A percentile compares a stretch with the other conserved stretches of the same genome.
Evolutionary conservation across 2,113 vertebrate genomes (phyloP).

Genomic region (Hippocampus abdominalis): DNA sequence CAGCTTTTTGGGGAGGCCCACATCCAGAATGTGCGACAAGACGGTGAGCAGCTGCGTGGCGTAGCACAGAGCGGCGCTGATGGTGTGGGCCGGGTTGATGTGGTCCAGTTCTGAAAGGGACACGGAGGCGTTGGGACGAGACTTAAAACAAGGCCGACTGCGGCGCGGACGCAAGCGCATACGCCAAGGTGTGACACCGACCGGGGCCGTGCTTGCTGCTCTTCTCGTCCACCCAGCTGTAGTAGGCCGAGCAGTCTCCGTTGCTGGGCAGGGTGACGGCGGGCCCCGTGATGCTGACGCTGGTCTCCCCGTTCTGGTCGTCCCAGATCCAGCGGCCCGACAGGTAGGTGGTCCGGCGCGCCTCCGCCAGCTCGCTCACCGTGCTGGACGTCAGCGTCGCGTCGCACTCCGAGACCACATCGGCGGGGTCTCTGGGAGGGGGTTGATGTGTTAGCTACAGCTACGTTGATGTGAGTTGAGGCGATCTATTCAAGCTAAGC

Average conservation of each 20-base stretch:
- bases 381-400: slow-evolving; percentile 91
- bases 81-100: slow-evolving; percentile 90
- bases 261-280: slow-evolving; percentile 90
- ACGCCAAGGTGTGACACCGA: slow-evolving; percentile 31
- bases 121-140: no score
- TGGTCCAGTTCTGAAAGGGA: slow-evolving; percentile 83
- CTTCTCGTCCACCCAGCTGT: slow-evolving; percentile 79
- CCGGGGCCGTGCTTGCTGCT: slow-evolving; percentile 86
- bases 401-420: slow-evolving; percentile 82
- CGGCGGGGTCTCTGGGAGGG: slow-evolving; percentile 82
- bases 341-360: slow-evolving; percentile 91
- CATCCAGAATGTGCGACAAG: slow-evolving; percentile 89
- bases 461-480: no score
- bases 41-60: slow-evolving; percentile 90
- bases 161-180: no score
- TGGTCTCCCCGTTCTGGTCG: slow-evolving; percentile 94
- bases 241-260: slow-evolving; percentile 94
- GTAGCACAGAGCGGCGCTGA: slow-evolving; percentile 94
- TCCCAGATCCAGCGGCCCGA: slow-evolving; percentile 97
- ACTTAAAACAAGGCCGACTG: no score
- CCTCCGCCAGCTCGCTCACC: slow-evolving; percentile 93
- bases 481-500: no score
- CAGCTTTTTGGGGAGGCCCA: slow-evolving; percentile 94
- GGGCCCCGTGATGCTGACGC: slow-evolving; percentile 89
- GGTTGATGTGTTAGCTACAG: no score